Evolutionary conservation across 2,888 invertebrate genomes (phyloP).

Genomic region (Opisthograptis luteolata): DNA sequence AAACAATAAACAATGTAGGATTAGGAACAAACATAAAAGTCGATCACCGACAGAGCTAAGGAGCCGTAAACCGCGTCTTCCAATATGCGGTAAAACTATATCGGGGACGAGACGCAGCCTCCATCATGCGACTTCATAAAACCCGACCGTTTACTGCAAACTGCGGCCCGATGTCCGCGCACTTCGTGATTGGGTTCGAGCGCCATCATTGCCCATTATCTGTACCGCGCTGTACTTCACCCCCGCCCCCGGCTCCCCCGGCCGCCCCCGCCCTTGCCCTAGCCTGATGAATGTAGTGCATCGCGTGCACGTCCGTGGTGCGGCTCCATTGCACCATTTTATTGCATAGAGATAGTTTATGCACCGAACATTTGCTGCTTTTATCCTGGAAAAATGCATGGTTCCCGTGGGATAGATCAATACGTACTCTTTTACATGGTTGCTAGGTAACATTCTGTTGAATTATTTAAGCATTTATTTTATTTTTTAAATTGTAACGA

Average conservation of each 20-base stretch:
- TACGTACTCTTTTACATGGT: no score
- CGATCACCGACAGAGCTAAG: background rate
- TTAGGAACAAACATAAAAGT: background rate
- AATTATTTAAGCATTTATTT: no score
- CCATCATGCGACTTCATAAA: background rate
- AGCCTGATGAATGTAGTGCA: constrained; percentile 1
- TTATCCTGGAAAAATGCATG: no score
- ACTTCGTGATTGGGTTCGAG: no score
- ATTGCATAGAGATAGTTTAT: no score
- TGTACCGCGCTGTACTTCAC: background rate
- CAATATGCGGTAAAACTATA: constrained; percentile 12
- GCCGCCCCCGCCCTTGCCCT: background rate
- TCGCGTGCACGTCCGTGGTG: constrained; percentile 1
- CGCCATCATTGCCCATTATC: background rate
- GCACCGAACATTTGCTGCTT: no score
- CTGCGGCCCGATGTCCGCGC: no score
- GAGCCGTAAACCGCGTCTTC: constrained; percentile 3
- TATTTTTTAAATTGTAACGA: no score
- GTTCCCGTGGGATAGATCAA: no score
- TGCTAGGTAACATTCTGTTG: no score
- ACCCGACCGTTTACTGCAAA: background rate
- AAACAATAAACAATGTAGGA: background rate
- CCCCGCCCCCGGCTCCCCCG: background rate
- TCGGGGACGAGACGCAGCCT: background rate
- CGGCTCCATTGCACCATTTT: background rate